Evolutionary conservation across 1,140 invertebrate species (phyloP).

Genomic region (Drosophila ohnishii): DNA sequence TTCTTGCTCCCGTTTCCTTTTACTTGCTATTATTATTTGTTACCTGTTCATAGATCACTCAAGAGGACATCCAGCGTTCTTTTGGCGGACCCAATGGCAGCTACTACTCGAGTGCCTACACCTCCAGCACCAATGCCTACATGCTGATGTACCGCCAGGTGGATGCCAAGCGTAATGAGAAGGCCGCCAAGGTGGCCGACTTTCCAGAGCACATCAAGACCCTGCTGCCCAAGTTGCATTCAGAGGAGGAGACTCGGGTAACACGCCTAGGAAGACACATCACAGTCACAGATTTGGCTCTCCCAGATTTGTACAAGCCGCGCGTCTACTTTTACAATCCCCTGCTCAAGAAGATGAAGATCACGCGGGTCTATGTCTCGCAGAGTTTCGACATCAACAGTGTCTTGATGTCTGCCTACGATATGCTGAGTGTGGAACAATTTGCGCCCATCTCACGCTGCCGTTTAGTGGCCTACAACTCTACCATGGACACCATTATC

Average conservation of each 20-base stretch:
- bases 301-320: slow-evolving; percentile 86
- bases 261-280: slow-evolving; percentile 83
- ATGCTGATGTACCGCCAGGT: slow-evolving; percentile 96
- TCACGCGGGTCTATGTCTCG: slow-evolving; percentile 85
- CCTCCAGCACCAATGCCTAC: slow-evolving; percentile 95
- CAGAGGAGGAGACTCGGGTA: slow-evolving; percentile 87
- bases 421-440: slow-evolving; percentile 86
- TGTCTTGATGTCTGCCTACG: slow-evolving; percentile 85
- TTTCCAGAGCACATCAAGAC: slow-evolving; percentile 90
- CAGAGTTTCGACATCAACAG: slow-evolving; percentile 85
- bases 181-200: slow-evolving; percentile 87
- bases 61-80: slow-evolving; percentile 92
- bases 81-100: slow-evolving; percentile 89
- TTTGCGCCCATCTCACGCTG: slow-evolving; percentile 87
- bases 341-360: slow-evolving; percentile 84
- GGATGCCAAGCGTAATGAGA: slow-evolving; percentile 88
- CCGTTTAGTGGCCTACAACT: slow-evolving; percentile 90
- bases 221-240: slow-evolving; percentile 87
- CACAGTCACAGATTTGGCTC: slow-evolving; percentile 63
- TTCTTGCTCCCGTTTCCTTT: background rate
- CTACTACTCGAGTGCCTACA: slow-evolving; percentile 90
- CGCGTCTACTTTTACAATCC: slow-evolving; percentile 88
- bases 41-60: slow-evolving; percentile 86
- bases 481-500: slow-evolving; percentile 87
- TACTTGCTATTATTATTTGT: background rate